Evolutionary conservation across 2,888 invertebrate species (phyloP), one percentile per base, ranked within the genome.

Genomic region (Oxystoma pomonae): DNA sequence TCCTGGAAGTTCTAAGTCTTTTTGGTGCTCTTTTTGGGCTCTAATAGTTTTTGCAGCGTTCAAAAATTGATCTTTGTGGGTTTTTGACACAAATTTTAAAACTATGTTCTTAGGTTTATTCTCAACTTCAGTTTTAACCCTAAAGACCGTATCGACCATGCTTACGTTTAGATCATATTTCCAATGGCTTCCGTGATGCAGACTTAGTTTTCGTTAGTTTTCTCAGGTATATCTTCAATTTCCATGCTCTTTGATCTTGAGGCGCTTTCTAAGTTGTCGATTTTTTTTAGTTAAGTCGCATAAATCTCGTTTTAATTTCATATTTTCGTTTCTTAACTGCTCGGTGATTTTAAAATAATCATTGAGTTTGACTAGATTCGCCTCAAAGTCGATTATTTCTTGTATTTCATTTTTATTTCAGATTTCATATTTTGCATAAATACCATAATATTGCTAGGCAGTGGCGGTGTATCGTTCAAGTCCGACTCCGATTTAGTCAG

Each of bases 31-130:
- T 58, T 20, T 22, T 16, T 20, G 49, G 57, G 49, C 58, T 22
- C 58, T 63, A n/a, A 52, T 55, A 16, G 21, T 20, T 50, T 65
- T 59, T 7, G 60, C 65, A 19, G 65, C 52, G 1, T 52, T 51
- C 22, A 57, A 52, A 19, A 65, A 61, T 18, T 50, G 55, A 52
- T 65, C 65, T 62, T 62, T 65, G 12, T 35, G 35, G 35, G 12
- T 35, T 35, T 35, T 35, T 35, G 35, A 35, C 35, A 57, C 0
- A 50, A 3, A 35, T 20, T 52, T 18, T 59, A 51, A 35, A 35
- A 35, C 35, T 3, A 35, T 35, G 35, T 35, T 35, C 12, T 35
- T 35, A 7, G 35, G 3, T 35, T 35, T 35, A 7, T 35, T 35
- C 22, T 61, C 55, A 21, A 51, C 19, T 55, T 55, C 57, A 20